Evolutionary conservation across 1,140 invertebrate species (phyloP), one percentile per base, ranked within the genome.

Genomic region (Hylaeus volcanicus): DNA sequence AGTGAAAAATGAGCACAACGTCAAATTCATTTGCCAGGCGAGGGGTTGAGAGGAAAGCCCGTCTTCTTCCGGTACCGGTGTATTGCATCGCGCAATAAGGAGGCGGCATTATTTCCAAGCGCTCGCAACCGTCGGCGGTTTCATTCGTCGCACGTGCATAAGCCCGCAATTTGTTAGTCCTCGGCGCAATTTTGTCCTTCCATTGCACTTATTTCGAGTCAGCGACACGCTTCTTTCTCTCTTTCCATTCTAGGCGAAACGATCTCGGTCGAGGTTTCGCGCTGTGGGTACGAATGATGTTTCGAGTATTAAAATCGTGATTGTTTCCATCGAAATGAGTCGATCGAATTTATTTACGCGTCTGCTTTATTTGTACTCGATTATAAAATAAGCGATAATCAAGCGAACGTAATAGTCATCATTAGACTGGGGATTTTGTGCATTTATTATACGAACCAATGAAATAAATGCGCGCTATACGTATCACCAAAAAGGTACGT

Each of bases 91-190:
- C 55, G 63, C 9, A 72, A 72, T 74, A 86, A 85, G 70, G 56
- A 77, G 51, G 72, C 65, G 39, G 15, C 71, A 68, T 73, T 64
- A 65, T 82, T 85, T 63, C 43, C 66, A n/a, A 26, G 39, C 48
- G 61, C 66, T 51, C 53, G 74, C 56, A 56, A 61, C 70, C 77
- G 63, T 61, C 61, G 48, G 26, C 73, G 71, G 51, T 73, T 60
- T 69, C 63, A 51, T 66, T 71, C 79, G 56, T 61, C 68, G 48
- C 56, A 71, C 73, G 37, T 15, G 60, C 58, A 69, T 82, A 82
- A 86, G 77, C 70, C 72, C 43, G 68, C 80, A 72, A 82, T 86
- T 85, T 79, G 85, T 86, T 86, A 83, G 84, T 74, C 80, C 61
- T 58, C 39, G 15, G 61, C 70, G 70, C 74, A 78, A 85, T 85